Conservation (phyloP, 2,797 vertebrate species). For the Danio choprae region DNA sequence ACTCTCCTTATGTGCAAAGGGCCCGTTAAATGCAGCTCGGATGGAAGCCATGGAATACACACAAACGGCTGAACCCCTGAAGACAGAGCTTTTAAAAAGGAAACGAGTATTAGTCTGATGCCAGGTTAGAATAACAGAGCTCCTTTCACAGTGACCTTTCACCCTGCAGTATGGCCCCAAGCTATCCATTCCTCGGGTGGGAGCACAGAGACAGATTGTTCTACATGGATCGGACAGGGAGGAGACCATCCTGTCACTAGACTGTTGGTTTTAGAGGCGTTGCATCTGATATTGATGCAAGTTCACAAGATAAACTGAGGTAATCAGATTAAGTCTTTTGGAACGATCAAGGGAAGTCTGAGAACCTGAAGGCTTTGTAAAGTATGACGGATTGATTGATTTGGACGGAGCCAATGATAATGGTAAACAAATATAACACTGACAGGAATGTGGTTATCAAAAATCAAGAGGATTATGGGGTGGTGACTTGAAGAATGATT, state of each 20-base stretch:
- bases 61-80: slow-evolving; percentile 85
- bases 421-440: slow-evolving; percentile 23
- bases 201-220: slow-evolving; percentile 50
- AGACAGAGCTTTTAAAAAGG: slow-evolving; percentile 75
- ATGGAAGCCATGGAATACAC: slow-evolving; percentile 84
- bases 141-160: slow-evolving; percentile 65
- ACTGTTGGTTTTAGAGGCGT: slow-evolving; percentile 53
- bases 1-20: slow-evolving; percentile 87
- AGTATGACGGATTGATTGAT: slow-evolving; percentile 28
- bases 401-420: slow-evolving; percentile 32
- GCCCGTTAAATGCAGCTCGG: slow-evolving; percentile 85
- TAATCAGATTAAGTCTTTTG: slow-evolving; percentile 44
- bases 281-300: slow-evolving; percentile 45
- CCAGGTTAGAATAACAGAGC: slow-evolving; percentile 70
- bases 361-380: slow-evolving; percentile 16
- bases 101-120: slow-evolving; percentile 56
- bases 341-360: slow-evolving; percentile 18
- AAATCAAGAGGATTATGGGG: neutral
- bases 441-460: slow-evolving; percentile 23
- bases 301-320: slow-evolving; percentile 39
- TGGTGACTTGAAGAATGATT: neutral
- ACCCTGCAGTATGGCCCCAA: slow-evolving; percentile 60
- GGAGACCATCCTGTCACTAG: slow-evolving; percentile 37
- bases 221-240: slow-evolving; percentile 40
- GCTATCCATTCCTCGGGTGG: slow-evolving; percentile 31